A percentile compares a stretch with the other conserved stretches of the same genome.
phyloP scores from a whole-genome alignment of 2,888 invertebrate genomes.

The Patella caerulea region DNA sequence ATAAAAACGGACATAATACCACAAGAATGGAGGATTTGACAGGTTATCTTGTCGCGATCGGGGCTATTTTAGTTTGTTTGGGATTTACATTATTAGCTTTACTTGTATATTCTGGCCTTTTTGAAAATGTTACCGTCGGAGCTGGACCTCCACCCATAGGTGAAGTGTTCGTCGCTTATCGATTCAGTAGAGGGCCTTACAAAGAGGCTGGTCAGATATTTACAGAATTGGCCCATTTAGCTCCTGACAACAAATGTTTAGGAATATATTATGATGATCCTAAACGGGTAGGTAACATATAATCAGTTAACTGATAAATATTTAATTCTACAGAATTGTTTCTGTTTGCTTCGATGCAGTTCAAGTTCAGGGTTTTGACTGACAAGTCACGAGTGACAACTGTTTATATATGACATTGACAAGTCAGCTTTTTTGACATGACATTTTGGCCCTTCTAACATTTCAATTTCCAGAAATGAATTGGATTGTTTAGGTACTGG shows the following conservation, averaged over 20 bases:
- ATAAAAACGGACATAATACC: too few relatives aligned
- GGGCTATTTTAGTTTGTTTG: conserved; percentile 56
- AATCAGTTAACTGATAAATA: neutral
- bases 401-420: too few relatives aligned
- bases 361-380: too few relatives aligned
- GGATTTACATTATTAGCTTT: conserved; percentile 58
- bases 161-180: conserved; percentile 69
- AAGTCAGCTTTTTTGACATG: too few relatives aligned
- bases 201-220: conserved; percentile 70
- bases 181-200: conserved; percentile 72
- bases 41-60: conserved; percentile 54
- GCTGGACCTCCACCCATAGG: conserved; percentile 69
- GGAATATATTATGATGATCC: conserved; percentile 74
- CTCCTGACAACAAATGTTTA: conserved; percentile 67
- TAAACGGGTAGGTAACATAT: conserved; percentile 59
- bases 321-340: neutral
- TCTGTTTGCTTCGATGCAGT: neutral
- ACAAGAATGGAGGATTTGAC: conserved; percentile 47
- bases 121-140: conserved; percentile 65
- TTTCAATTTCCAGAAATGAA: too few relatives aligned
- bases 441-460: too few relatives aligned
- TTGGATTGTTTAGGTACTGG: too few relatives aligned
- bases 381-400: too few relatives aligned
- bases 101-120: conserved; percentile 68
- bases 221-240: conserved; percentile 68